Evolutionary conservation across 2,113 vertebrate species (phyloP).

Genomic region (Hipposideros armiger): DNA sequence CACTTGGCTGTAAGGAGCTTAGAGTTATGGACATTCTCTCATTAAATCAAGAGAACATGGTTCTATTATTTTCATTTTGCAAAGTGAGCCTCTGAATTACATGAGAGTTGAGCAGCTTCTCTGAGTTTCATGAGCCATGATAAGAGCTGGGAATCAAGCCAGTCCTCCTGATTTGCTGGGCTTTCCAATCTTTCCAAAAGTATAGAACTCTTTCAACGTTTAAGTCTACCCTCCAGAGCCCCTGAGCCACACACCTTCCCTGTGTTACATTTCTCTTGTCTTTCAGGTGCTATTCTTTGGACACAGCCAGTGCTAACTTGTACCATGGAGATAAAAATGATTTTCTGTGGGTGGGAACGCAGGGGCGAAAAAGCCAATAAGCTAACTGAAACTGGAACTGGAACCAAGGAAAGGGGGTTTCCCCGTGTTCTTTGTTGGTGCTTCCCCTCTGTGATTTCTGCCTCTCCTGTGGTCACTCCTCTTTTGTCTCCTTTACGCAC

Average conservation of each 20-base stretch:
- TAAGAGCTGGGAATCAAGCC: conserved; percentile 19
- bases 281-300: neutral
- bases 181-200: conserved; percentile 47
- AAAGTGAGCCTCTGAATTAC: neutral
- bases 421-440: neutral
- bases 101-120: neutral
- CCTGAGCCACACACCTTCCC: neutral
- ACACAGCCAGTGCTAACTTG: neutral
- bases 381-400: conserved; percentile 3
- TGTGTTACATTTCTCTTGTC: neutral
- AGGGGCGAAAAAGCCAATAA: neutral
- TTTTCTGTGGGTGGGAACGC: neutral
- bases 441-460: neutral
- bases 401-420: neutral
- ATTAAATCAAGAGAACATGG: conserved; percentile 56
- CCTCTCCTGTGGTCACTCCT: neutral
- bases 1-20: conserved; percentile 40
- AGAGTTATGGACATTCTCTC: neutral
- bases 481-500: neutral
- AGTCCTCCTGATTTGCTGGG: neutral
- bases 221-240: conserved; percentile 17
- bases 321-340: neutral
- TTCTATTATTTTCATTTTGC: conserved; percentile 59
- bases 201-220: neutral
- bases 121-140: conserved; percentile 6